Evolutionary conservation across 2,888 invertebrate species (phyloP).

Genomic region (Diplolepis rosae): DNA sequence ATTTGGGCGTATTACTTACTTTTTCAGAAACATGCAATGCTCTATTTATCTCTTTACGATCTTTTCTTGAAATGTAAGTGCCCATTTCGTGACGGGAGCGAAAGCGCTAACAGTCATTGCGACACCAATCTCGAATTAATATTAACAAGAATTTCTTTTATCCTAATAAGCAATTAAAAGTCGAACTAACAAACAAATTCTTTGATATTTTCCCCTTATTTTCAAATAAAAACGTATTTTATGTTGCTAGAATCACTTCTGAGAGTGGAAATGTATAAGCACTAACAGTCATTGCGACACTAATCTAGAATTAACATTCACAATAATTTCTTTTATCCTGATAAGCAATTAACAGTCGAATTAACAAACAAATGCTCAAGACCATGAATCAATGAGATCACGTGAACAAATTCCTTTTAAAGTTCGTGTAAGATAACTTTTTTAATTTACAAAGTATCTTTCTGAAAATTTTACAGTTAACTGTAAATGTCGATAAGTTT

Average conservation of each 20-base stretch:
- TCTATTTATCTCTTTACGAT: neutral
- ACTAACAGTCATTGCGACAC: neutral
- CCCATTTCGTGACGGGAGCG: neutral
- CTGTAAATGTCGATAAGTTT: no score
- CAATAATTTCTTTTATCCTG: neutral
- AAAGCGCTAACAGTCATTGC: conserved; percentile 6
- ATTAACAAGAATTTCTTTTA: conserved; percentile 6
- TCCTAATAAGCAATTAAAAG: neutral
- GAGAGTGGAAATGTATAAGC: no score
- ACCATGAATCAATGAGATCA: no score
- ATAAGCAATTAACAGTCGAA: neutral
- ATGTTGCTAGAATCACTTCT: no score
- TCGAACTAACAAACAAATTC: no score
- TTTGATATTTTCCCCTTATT: no score
- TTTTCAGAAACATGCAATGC: neutral
- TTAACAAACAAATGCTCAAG: no score
- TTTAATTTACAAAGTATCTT: no score
- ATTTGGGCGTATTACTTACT: neutral
- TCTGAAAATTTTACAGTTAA: no score
- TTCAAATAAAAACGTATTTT: no score
- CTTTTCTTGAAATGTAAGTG: conserved; percentile 2
- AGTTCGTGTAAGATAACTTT: no score
- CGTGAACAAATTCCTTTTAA: no score
- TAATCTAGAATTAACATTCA: neutral
- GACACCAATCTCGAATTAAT: neutral